These are phyloP conservation scores for Lasiurus cinereus DNA, from an alignment of 2,113 vertebrate species.

Conservation along the genomic window DNA sequence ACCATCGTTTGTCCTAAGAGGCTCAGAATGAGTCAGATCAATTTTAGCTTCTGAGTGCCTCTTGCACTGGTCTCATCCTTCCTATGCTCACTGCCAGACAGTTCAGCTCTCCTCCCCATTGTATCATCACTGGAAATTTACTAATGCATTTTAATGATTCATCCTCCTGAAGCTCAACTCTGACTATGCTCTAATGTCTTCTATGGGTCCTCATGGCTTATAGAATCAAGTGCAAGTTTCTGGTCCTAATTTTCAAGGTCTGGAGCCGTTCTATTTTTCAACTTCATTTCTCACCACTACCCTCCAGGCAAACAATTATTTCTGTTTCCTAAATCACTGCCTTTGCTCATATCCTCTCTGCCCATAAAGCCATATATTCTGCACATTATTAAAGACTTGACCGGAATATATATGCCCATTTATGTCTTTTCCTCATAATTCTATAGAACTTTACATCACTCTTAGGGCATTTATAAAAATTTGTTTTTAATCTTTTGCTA, in stretches of 20 bases:
- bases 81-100: not conserved
- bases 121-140: not conserved
- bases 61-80: not conserved
- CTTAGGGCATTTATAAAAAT: not conserved
- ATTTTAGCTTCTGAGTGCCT: conserved; percentile 2
- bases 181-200: not conserved
- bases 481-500: not conserved
- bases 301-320: not conserved
- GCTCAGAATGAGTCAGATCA: conserved; percentile 34
- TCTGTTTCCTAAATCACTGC: not conserved
- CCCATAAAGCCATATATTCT: not conserved
- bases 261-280: not conserved
- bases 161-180: not conserved
- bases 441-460: not conserved
- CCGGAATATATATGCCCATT: accelerated
- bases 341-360: not conserved
- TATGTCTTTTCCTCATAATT: not conserved
- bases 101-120: not conserved
- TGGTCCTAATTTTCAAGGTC: not conserved
- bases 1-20: not conserved
- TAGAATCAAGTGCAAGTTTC: not conserved
- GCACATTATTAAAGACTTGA: not conserved
- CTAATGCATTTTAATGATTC: conserved; percentile 23
- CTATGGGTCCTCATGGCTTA: not conserved
- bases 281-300: not conserved